Conservation (phyloP, 2,113 vertebrate genomes). For the Phaethornis superciliosus region DNA sequence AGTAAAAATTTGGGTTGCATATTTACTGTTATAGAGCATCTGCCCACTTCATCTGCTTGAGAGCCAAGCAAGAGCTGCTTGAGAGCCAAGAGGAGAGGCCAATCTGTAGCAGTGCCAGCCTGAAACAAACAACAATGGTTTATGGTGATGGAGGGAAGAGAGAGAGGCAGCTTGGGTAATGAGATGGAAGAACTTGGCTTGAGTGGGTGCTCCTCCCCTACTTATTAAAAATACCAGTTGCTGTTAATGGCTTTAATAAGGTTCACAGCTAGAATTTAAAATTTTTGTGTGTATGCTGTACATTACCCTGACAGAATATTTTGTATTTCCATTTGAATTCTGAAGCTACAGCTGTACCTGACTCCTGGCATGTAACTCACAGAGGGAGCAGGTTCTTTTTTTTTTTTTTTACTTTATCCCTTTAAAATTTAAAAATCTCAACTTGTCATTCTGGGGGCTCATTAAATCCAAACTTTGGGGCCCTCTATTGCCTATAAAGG, state of each 20-base stretch:
- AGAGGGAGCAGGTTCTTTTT: neutral
- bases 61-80: neutral
- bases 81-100: neutral
- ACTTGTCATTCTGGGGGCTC: neutral
- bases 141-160: neutral
- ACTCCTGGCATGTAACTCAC: neutral
- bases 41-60: constrained; percentile 12
- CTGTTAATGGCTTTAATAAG: constrained; percentile 37
- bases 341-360: neutral
- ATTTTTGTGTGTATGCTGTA: neutral
- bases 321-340: neutral
- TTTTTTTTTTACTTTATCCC: neutral
- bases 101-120: neutral
- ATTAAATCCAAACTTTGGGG: neutral
- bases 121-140: neutral
- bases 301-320: neutral
- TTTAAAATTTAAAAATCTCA: neutral
- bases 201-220: neutral
- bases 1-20: neutral
- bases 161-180: neutral
- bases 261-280: neutral
- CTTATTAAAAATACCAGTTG: constrained; percentile 13
- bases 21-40: neutral
- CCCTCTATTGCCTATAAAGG: neutral
- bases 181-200: constrained; percentile 17